Evolutionary conservation across 2,113 vertebrate genomes (phyloP), one percentile per base, ranked within the genome.

Genomic region (Brachypteracias leptosomus): DNA sequence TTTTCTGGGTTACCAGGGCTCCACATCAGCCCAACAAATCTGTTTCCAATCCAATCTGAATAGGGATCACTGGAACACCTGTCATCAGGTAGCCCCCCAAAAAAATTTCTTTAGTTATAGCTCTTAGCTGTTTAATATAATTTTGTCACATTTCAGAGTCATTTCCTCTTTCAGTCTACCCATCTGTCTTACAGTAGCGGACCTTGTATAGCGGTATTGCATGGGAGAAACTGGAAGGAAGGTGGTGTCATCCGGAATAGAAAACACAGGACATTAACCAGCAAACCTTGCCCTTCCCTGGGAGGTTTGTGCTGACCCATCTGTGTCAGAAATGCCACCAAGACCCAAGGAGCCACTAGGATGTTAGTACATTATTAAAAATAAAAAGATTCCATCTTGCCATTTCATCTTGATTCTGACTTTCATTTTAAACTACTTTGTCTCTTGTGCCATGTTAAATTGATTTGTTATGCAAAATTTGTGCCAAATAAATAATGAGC

Each of bases 401-500:
- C 52, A 80, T 87, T 97, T 97, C 68, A 82, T 97, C 87, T 96
- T 92, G 87, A 94, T 95, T 97, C 96, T 92, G 90, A 96, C 90
- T 97, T 98, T 93, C n/a, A 19, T 96, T 95, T 97, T 74, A 86
- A 96, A 97, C 95, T 80, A 91, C 85, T 92, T 89, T 81, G 89
- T 97, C 96, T 96, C 92, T 87, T 83, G 92, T 96, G 94, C 54
- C 89, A 68, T 96, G 89, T 97, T 95, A 97, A 97, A 98, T 97
- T 97, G 97, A 97, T 97, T 97, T 97, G 90, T 96, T 96, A 88
- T 91, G 96, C 93, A 96, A 97, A 97, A 97, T 97, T 97, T 97
- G 95, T 96, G 94, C 90, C 97, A 98, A 97, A 98, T 97, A 98
- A 98, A 97, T 98, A 98, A 97, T 95, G 94, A 97, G 75, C 92